Evolutionary conservation across 2,113 vertebrate genomes (phyloP).

Genomic region (Garra rufa): DNA sequence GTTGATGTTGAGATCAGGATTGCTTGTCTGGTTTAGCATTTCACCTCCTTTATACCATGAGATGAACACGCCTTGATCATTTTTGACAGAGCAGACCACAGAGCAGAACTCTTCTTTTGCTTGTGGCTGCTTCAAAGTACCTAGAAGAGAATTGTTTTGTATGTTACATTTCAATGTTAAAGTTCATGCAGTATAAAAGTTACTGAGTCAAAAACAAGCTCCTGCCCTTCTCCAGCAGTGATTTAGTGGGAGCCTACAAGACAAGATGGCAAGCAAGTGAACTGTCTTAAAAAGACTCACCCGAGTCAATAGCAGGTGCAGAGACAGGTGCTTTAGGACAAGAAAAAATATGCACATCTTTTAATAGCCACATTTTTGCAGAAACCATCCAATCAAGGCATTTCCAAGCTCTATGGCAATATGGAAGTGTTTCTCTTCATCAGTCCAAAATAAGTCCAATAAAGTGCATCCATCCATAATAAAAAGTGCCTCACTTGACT

Average conservation of each 20-base stretch:
- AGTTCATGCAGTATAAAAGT: not conserved
- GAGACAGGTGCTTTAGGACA: conserved; percentile 8
- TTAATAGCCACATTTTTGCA: not conserved
- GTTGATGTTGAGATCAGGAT: not conserved
- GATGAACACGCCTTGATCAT: not conserved
- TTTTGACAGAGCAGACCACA: not conserved
- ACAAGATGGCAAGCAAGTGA: not conserved
- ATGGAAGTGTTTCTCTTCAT: too few relatives aligned
- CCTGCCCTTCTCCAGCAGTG: not conserved
- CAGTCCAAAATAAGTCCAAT: too few relatives aligned
- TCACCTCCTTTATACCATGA: not conserved
- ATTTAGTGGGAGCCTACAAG: not conserved
- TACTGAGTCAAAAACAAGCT: not conserved
- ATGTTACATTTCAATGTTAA: not conserved
- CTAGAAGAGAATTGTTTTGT: not conserved
- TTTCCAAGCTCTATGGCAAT: too few relatives aligned
- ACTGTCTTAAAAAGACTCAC: not conserved
- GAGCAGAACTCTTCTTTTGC: not conserved
- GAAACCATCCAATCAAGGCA: too few relatives aligned
- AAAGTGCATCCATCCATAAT: too few relatives aligned
- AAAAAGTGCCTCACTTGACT: too few relatives aligned
- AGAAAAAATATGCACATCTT: not conserved
- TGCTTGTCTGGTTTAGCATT: not conserved
- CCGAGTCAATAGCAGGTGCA: not conserved
- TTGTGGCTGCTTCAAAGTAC: not conserved